phyloP scores from a whole-genome alignment of 2,113 vertebrate species.

The Martes martes region DNA sequence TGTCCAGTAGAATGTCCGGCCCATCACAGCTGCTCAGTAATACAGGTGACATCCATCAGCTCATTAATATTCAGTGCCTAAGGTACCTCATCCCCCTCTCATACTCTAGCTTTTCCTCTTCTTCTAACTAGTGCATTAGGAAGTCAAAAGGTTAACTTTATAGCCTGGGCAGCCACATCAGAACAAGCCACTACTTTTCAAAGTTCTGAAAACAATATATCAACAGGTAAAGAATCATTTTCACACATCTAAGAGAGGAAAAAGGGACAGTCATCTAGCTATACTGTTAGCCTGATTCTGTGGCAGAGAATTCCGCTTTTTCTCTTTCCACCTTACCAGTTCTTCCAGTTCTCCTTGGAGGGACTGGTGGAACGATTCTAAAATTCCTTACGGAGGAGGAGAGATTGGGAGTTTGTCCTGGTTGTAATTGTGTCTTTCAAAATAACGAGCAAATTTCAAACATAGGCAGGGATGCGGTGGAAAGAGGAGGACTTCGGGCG shows the following conservation, averaged over 20 bases:
- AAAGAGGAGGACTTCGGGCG: not conserved
- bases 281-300: not conserved
- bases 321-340: not conserved
- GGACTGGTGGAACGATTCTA: not conserved
- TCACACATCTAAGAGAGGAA: not conserved
- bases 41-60: not conserved
- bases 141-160: not conserved
- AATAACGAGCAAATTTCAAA: not conserved
- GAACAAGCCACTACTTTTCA: not conserved
- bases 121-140: not conserved
- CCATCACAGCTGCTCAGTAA: not conserved
- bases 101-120: not conserved
- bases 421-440: not conserved
- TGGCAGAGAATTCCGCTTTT: not conserved
- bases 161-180: not conserved
- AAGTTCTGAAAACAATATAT: constrained; percentile 1
- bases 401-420: not conserved
- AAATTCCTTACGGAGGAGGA: not conserved
- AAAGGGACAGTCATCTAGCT: not conserved
- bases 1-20: not conserved
- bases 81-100: not conserved
- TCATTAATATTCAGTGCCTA: not conserved
- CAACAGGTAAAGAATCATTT: not conserved
- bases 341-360: constrained; percentile 24
- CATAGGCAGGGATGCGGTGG: not conserved